These are phyloP conservation scores for Clepsis dumicolana DNA, from an alignment of 2,888 invertebrate species.

Conservation along the genomic window DNA sequence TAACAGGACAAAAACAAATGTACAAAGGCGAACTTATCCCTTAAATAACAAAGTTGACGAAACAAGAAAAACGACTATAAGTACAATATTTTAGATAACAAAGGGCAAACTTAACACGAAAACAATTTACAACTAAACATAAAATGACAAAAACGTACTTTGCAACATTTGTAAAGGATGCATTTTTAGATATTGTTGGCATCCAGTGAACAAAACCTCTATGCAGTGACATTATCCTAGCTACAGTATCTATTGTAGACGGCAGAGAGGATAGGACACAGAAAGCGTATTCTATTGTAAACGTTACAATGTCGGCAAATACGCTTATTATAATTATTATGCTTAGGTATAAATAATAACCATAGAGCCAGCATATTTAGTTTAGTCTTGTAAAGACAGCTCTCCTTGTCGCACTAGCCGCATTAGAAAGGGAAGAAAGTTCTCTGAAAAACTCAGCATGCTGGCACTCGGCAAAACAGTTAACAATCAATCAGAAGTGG, in stretches of 20 bases:
- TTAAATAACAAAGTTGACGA: neutral
- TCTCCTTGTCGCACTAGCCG: neutral
- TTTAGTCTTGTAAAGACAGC: neutral
- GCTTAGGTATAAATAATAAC: conserved; percentile 11
- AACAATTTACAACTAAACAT: too few species aligned
- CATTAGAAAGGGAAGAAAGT: neutral
- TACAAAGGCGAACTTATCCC: too few species aligned
- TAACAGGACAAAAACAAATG: too few species aligned
- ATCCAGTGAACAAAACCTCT: conserved; percentile 6
- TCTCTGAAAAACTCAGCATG: neutral
- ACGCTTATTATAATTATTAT: conserved; percentile 2
- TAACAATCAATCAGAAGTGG: conserved; percentile 34
- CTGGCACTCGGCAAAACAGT: conserved; percentile 5
- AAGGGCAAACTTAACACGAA: too few species aligned
- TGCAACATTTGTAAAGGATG: neutral
- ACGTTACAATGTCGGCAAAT: conserved; percentile 33
- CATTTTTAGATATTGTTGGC: neutral
- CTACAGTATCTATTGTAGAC: conserved; percentile 44
- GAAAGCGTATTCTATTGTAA: conserved; percentile 38
- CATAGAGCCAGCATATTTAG: neutral
- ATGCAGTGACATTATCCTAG: conserved; percentile 42
- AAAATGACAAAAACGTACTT: neutral
- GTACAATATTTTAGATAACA: too few species aligned
- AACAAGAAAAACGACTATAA: neutral
- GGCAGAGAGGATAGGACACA: conserved; percentile 44